Evolutionary conservation across 2,113 vertebrate species (phyloP).

Genomic region (rabbit (Oryctolagus cuniculus)): DNA sequence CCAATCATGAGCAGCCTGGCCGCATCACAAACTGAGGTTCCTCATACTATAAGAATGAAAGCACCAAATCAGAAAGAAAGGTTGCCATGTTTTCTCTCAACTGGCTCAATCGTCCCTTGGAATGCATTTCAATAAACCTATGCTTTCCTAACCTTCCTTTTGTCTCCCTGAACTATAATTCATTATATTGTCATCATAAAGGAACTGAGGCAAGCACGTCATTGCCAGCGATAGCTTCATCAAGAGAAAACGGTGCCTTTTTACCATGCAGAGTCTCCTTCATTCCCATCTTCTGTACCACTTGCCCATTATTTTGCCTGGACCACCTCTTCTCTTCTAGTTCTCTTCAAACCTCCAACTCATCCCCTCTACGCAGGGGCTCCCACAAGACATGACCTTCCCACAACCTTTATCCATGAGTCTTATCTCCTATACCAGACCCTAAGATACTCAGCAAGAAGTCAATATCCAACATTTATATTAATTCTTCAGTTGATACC

Average conservation of each 20-base stretch:
- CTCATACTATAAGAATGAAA: no score
- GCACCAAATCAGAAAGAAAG: no score
- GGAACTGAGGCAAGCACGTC: no score
- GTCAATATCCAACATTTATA: neutral
- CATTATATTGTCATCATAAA: no score
- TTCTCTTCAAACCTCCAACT: neutral
- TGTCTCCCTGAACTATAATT: no score
- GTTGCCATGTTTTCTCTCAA: no score
- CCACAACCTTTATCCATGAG: neutral
- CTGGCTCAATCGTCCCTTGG: no score
- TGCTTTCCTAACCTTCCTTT: no score
- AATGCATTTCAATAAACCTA: no score
- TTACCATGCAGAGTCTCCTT: neutral
- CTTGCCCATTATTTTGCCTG: neutral
- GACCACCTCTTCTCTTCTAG: neutral
- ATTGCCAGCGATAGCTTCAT: no score
- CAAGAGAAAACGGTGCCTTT: fast-evolving
- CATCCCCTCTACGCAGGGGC: neutral
- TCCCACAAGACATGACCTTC: neutral
- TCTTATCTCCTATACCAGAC: neutral
- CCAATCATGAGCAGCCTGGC: no score
- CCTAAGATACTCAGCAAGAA: conserved; percentile 12
- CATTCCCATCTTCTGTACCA: neutral
- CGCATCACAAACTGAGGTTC: no score
- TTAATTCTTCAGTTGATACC: neutral